Conservation (phyloP, 2,797 vertebrate genomes). For the Enteromius anoplus region DNA sequence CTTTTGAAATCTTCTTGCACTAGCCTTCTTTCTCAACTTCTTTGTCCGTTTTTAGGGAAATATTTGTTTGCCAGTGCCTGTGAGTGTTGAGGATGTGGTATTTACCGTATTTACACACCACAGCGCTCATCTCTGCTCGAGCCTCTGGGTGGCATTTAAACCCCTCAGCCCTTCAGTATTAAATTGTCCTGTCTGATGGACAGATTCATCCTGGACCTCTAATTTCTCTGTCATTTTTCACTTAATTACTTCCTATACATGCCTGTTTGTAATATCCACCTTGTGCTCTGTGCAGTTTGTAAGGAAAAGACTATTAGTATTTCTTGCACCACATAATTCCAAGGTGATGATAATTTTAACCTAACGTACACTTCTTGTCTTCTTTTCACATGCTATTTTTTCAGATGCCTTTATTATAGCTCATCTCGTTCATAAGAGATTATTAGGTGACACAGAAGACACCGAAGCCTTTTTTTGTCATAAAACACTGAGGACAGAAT, state of each 20-base stretch:
- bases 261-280: constrained; percentile 33
- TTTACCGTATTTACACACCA: constrained; percentile 57
- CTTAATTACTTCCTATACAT: constrained; percentile 37
- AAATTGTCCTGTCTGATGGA: constrained; percentile 59
- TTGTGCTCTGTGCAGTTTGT: not conserved
- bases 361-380: not conserved
- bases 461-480: not conserved
- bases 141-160: constrained; percentile 61
- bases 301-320: not conserved
- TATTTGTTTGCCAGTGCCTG: constrained; percentile 53
- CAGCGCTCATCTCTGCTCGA: constrained; percentile 48
- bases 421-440: constrained; percentile 17
- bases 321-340: not conserved
- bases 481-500: not conserved
- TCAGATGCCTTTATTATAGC: constrained; percentile 1
- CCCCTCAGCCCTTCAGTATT: constrained; percentile 48
- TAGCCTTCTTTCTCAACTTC: not conserved
- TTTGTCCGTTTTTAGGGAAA: constrained; percentile 10
- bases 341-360: not conserved
- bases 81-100: constrained; percentile 48
- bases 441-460: not conserved
- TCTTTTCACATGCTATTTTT: constrained; percentile 30
- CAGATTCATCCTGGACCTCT: constrained; percentile 25
- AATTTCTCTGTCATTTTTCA: constrained; percentile 47
- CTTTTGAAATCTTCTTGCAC: not conserved